phyloP scores from a whole-genome alignment of 2,888 invertebrate species.

The Chaitophorus viminalis region DNA sequence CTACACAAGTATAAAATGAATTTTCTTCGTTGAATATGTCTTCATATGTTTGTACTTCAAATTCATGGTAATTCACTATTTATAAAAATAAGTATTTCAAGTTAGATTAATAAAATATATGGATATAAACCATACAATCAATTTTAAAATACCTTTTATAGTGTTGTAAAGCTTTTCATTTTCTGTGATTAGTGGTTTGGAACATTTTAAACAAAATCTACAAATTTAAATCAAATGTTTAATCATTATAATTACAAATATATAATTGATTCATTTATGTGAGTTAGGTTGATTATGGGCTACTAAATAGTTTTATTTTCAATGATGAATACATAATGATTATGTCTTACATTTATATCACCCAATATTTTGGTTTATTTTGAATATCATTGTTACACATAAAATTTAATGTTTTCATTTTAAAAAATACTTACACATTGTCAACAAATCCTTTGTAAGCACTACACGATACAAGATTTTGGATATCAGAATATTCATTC shows the following conservation, averaged over 20 bases:
- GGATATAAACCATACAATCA: background rate
- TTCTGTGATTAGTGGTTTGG: background rate
- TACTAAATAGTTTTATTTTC: too few species aligned
- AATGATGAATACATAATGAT: too few species aligned
- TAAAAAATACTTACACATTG: slow-evolving; percentile 40
- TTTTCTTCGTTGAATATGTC: slow-evolving; percentile 34
- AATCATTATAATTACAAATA: too few species aligned
- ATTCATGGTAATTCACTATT: slow-evolving; percentile 48
- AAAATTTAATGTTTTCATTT: background rate
- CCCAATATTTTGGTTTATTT: too few species aligned
- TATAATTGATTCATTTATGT: too few species aligned
- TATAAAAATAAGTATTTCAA: background rate
- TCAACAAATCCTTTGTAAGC: slow-evolving; percentile 34
- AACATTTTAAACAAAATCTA: slow-evolving; percentile 53
- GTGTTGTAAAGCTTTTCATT: slow-evolving; percentile 49
- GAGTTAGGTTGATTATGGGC: too few species aligned
- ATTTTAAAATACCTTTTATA: slow-evolving; percentile 40
- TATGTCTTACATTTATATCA: too few species aligned
- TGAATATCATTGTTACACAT: background rate
- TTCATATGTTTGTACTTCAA: slow-evolving; percentile 35
- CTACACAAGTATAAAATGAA: slow-evolving; percentile 33
- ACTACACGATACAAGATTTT: slow-evolving; percentile 9
- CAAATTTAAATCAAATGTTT: slow-evolving; percentile 1
- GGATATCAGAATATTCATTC: background rate
- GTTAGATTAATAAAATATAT: background rate